These are phyloP conservation scores for Phalacrocorax pelagicus DNA, from an alignment of 2,113 vertebrate species.

Conservation along the genomic window DNA sequence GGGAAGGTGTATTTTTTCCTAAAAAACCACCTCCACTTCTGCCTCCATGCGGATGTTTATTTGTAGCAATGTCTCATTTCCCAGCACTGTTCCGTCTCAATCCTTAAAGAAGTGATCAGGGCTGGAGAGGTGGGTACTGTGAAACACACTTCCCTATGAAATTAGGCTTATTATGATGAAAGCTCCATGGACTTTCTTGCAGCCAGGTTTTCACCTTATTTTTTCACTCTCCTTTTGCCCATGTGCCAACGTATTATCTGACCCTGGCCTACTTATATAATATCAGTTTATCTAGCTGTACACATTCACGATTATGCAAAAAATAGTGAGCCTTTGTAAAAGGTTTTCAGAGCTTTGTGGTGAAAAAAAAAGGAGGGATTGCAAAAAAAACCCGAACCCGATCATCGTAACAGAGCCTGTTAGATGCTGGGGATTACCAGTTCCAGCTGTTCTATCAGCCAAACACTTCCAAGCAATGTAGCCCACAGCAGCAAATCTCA, in stretches of 20 bases:
- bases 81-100: not conserved
- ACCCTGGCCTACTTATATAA: not conserved
- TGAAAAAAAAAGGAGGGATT: not conserved
- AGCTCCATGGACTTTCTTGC: not conserved
- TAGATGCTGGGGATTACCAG: not conserved
- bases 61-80: not conserved
- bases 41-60: not conserved
- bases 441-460: constrained; percentile 31
- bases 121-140: not conserved
- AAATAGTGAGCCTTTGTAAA: not conserved
- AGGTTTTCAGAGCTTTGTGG: rapidly evolving
- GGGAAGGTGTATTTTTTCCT: not conserved
- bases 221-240: not conserved
- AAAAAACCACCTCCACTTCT: not conserved
- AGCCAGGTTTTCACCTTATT: not conserved
- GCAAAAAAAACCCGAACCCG: not conserved
- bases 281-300: not conserved
- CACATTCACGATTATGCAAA: rapidly evolving
- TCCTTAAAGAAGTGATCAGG: not conserved
- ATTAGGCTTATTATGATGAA: not conserved
- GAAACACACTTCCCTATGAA: not conserved
- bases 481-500: constrained; percentile 35
- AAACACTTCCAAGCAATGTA: constrained; percentile 22
- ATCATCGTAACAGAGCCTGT: not conserved
- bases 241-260: not conserved